Evolutionary conservation across 1,140 invertebrate species (phyloP), one percentile per base, ranked within the genome.

Genomic region (Scaptomyza pallida): DNA sequence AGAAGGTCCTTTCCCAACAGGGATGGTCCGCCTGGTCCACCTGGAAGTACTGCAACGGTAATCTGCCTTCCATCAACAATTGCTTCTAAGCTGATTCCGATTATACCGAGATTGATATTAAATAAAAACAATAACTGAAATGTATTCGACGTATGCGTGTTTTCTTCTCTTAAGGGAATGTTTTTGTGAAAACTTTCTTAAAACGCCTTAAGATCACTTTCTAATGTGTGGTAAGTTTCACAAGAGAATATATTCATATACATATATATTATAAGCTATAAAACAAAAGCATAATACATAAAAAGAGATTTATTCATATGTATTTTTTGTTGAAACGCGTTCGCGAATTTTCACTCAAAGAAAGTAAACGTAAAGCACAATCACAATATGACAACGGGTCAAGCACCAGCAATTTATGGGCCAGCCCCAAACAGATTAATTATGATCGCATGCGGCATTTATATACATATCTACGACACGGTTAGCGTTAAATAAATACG

Each of bases 11-110:
- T 13, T 6, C 13, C 5, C 21, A 74, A 35, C 74, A 85, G 45
- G 77, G 80, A 8, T 89, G 77, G 77, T 1, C 65, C 0, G 79
- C 77, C 12, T 89, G 85, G 85, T 54, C 73, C 30, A 62, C 48
- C 3, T 81, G 74, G 77, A 48, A 68, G 1, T 70, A 13, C 44
- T 89, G 86, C 61, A 78, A 45, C 12, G 76, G 76, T n/a, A 5
- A 43, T 16, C 65, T 79, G 13, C 80, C 75, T 0, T 48, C 69
- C 9, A 78, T 89, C 40, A 48, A 82, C 33, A 41, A 69, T 26
- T 89, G 86, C 30, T 89, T 86, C 60, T 59, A 69, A 64, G 9
- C 30, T 30, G 50, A 40, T 48, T 12, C 10, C n/a, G 4, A 37
- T 35, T 33, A 8, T 8, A 23, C 33, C 12, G 5, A n/a, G n/a